phyloP scores from a whole-genome alignment of 2,113 vertebrate species.

The Nasalis larvatus region DNA sequence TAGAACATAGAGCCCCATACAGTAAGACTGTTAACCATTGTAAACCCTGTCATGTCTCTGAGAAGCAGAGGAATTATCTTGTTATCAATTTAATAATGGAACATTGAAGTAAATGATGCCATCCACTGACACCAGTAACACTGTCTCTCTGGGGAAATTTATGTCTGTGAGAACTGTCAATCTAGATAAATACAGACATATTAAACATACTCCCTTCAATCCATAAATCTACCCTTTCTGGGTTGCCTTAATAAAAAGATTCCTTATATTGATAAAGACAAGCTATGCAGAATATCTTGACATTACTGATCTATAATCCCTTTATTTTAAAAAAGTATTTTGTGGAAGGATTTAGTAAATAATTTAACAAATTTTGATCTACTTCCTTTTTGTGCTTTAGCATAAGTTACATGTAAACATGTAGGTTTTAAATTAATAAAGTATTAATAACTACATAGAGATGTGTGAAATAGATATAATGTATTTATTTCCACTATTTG shows the following conservation, averaged over 20 bases:
- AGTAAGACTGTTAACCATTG: constrained; percentile 87
- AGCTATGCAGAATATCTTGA: constrained; percentile 84
- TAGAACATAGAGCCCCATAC: constrained; percentile 84
- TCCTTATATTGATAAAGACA: constrained; percentile 88
- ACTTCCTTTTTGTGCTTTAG: constrained; percentile 51
- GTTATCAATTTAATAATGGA: constrained; percentile 95
- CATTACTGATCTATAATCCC: constrained; percentile 83
- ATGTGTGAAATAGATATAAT: background rate
- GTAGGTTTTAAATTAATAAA: constrained; percentile 27
- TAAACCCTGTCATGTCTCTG: constrained; percentile 87
- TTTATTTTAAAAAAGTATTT: constrained; percentile 68
- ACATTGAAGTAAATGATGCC: constrained; percentile 89
- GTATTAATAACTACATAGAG: constrained; percentile 3
- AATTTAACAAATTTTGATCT: constrained; percentile 75
- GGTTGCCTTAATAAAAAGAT: constrained; percentile 88
- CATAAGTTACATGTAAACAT: constrained; percentile 50
- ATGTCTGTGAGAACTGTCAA: constrained; percentile 89
- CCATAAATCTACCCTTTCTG: constrained; percentile 85
- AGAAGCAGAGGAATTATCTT: constrained; percentile 91
- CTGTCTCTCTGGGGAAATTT: constrained; percentile 94
- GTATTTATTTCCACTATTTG: constrained; percentile 32
- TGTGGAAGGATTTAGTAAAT: constrained; percentile 69
- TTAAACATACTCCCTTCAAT: constrained; percentile 86
- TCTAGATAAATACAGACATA: constrained; percentile 88
- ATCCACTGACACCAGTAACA: constrained; percentile 90